A percentile compares a stretch with the other conserved stretches of the same genome.
Evolutionary conservation across 2,113 vertebrate genomes (phyloP).

Genomic region (Papio anubis): DNA sequence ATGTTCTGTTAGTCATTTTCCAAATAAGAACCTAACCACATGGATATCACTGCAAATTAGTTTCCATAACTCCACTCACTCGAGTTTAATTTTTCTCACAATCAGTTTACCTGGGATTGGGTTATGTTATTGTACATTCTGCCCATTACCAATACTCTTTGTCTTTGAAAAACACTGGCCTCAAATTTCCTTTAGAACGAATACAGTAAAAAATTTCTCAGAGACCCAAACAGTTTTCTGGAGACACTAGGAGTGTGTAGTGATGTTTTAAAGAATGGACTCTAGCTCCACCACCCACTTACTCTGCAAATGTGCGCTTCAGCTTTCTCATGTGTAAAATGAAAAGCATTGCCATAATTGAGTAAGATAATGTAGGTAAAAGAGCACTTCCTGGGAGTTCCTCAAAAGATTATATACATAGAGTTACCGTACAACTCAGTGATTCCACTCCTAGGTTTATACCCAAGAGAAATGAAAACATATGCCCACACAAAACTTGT

Average conservation of each 20-base stretch:
- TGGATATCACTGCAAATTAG: not conserved
- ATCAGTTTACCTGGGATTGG: not conserved
- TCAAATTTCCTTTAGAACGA: not conserved
- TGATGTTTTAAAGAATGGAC: not conserved
- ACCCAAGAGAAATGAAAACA: not conserved
- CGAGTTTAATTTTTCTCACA: not conserved
- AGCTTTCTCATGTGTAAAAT: not conserved
- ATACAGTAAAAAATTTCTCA: not conserved
- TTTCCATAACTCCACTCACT: not conserved
- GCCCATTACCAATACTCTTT: not conserved
- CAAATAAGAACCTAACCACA: not conserved
- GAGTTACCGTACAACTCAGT: not conserved
- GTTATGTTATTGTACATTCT: not conserved
- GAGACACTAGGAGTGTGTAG: not conserved
- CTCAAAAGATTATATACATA: not conserved
- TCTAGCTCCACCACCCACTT: not conserved
- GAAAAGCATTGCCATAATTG: not conserved
- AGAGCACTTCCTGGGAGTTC: not conserved
- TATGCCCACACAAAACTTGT: not conserved
- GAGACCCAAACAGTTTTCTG: not conserved
- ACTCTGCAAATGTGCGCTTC: not conserved
- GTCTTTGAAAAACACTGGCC: not conserved
- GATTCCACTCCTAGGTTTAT: not conserved
- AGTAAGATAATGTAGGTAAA: not conserved
- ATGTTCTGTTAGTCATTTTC: not conserved